These are phyloP conservation scores for Lipotes vexillifer DNA, from an alignment of 2,113 vertebrate genomes.

Conservation along the genomic window DNA sequence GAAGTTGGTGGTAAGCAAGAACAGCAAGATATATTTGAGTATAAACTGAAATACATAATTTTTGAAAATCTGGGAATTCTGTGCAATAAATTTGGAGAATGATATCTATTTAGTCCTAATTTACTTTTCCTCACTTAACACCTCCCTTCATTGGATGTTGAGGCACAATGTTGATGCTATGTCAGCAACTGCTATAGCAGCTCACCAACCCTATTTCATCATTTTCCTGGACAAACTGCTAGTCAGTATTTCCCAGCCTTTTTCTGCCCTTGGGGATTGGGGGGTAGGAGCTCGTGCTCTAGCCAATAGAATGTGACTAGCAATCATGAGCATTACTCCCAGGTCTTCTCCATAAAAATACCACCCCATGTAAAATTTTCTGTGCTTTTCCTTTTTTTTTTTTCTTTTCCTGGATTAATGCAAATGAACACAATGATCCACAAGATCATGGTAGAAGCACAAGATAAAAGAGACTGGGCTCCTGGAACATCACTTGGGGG, in stretches of 20 bases:
- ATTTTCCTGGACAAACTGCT: not conserved
- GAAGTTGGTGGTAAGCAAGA: not conserved
- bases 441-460: not conserved
- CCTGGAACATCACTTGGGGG: not conserved
- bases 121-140: not conserved
- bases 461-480: not conserved
- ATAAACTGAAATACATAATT: not conserved
- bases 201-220: not conserved
- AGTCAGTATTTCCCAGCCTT: not conserved
- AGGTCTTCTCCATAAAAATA: not conserved
- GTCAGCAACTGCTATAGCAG: no score
- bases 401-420: not conserved
- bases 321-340: not conserved
- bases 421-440: not conserved
- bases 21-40: not conserved
- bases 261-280: not conserved
- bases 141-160: not conserved
- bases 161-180: not conserved
- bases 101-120: not conserved
- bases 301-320: not conserved
- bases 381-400: not conserved
- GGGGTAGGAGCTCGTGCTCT: not conserved
- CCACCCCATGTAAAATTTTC: not conserved
- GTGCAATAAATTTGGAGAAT: not conserved
- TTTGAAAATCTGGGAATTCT: not conserved